Conservation (phyloP, 2,888 invertebrate genomes). For the Ophonus ardosiacus region DNA sequence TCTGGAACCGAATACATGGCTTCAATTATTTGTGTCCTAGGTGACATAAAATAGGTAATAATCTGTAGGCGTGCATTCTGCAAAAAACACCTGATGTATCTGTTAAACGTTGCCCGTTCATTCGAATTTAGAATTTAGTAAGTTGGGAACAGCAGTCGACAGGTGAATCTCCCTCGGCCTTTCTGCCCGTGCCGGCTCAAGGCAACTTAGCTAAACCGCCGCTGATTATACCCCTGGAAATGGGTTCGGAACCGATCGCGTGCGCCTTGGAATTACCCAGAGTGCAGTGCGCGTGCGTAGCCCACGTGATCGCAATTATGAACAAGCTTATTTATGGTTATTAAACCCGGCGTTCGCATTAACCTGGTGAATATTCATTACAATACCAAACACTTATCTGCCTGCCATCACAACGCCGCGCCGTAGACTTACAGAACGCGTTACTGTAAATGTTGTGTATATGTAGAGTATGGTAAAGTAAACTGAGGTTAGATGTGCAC, state of each 20-base stretch:
- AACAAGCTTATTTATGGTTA: conserved; percentile 60
- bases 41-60: too few relatives aligned
- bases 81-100: not conserved
- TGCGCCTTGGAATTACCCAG: conserved; percentile 58
- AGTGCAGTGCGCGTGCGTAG: conserved; percentile 54
- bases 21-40: too few relatives aligned
- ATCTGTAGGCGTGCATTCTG: not conserved
- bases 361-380: conserved; percentile 58
- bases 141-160: not conserved
- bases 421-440: not conserved
- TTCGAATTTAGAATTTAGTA: not conserved
- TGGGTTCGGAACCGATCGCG: conserved; percentile 47
- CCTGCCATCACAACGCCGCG: not conserved
- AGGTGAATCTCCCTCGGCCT: not conserved
- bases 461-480: too few relatives aligned
- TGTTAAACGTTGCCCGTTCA: not conserved
- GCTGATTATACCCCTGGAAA: conserved; percentile 28
- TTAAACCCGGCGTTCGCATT: conserved; percentile 58
- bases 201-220: conserved; percentile 30
- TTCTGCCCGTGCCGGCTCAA: conserved; percentile 3
- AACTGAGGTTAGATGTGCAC: not conserved
- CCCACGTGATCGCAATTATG: conserved; percentile 56
- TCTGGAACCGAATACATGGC: too few relatives aligned
- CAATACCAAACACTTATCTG: conserved; percentile 37
- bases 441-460: conserved; percentile 23